phyloP scores from a whole-genome alignment of 2,888 invertebrate genomes.

The Ochropleura plecta region DNA sequence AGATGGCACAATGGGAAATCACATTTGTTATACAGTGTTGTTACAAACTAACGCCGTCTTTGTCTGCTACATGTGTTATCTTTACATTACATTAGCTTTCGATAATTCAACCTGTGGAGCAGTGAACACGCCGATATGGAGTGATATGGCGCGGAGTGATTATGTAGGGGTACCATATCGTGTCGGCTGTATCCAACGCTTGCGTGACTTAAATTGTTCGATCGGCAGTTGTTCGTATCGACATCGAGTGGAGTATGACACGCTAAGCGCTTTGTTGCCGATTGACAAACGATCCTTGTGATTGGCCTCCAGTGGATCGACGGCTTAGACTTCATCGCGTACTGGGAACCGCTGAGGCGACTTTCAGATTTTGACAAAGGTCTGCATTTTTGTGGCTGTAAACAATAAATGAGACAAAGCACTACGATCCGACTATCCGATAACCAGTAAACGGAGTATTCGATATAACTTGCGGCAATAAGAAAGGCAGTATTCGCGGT shows the following conservation, averaged over 20 bases:
- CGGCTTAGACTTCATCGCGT: slow-evolving; percentile 70
- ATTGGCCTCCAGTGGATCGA: slow-evolving; percentile 76
- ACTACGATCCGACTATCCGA: slow-evolving; percentile 43
- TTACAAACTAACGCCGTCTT: slow-evolving; percentile 58
- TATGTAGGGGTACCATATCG: slow-evolving; percentile 69
- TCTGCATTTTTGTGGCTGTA: slow-evolving; percentile 57
- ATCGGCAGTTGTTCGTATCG: slow-evolving; percentile 78
- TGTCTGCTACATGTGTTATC: slow-evolving; percentile 68
- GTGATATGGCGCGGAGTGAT: slow-evolving; percentile 70
- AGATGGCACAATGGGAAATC: slow-evolving; percentile 60
- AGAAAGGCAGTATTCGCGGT: slow-evolving; percentile 45
- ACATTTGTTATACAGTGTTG: slow-evolving; percentile 58
- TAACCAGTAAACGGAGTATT: slow-evolving; percentile 46
- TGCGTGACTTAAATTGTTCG: slow-evolving; percentile 82
- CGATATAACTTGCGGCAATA: slow-evolving; percentile 43
- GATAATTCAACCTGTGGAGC: slow-evolving; percentile 77
- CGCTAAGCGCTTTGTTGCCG: slow-evolving; percentile 80
- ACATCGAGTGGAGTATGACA: slow-evolving; percentile 84
- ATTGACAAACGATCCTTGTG: slow-evolving; percentile 81
- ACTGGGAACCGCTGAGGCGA: slow-evolving; percentile 61
- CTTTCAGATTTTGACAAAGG: slow-evolving; percentile 62
- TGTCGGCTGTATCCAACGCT: slow-evolving; percentile 69
- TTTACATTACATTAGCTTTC: slow-evolving; percentile 74
- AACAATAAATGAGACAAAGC: slow-evolving; percentile 41
- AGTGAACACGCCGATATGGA: slow-evolving; percentile 61